Evolutionary conservation across 1,140 invertebrate genomes (phyloP).

Genomic region (Monochamus saltuarius): DNA sequence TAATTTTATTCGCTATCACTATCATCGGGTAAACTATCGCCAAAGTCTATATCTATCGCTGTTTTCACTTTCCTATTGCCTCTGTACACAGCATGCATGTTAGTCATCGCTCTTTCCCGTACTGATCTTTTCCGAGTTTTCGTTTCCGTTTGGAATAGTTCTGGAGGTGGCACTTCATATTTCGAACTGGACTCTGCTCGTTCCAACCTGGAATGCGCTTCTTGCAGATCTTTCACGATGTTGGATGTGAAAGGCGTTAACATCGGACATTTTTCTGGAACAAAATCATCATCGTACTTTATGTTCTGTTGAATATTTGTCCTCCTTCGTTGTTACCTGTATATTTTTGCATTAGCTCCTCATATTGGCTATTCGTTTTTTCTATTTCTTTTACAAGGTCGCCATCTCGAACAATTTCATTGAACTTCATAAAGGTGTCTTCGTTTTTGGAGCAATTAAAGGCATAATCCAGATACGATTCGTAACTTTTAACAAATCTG

Average conservation of each 20-base stretch:
- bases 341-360: constrained; percentile 16
- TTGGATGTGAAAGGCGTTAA: constrained; percentile 14
- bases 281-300: constrained; percentile 5
- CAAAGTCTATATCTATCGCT: constrained; percentile 10
- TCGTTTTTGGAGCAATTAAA: constrained; percentile 2
- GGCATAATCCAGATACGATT: constrained; percentile 14
- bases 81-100: constrained; percentile 25
- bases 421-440: constrained; percentile 21
- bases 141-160: not conserved
- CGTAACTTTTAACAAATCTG: constrained; percentile 15
- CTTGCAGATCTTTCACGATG: constrained; percentile 16
- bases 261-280: constrained; percentile 15
- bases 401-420: constrained; percentile 12
- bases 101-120: constrained; percentile 19
- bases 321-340: constrained; percentile 10
- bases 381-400: constrained; percentile 10
- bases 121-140: constrained; percentile 5
- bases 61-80: constrained; percentile 13
- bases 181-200: not conserved
- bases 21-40: not conserved
- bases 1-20: too few relatives aligned
- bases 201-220: constrained; percentile 8
- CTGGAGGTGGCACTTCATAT: not conserved
- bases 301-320: not conserved
- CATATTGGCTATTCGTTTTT: constrained; percentile 20